Base-by-base conservation (phyloP, 2,888 invertebrate genomes). In the Cheiracanthium punctorium region DNA sequence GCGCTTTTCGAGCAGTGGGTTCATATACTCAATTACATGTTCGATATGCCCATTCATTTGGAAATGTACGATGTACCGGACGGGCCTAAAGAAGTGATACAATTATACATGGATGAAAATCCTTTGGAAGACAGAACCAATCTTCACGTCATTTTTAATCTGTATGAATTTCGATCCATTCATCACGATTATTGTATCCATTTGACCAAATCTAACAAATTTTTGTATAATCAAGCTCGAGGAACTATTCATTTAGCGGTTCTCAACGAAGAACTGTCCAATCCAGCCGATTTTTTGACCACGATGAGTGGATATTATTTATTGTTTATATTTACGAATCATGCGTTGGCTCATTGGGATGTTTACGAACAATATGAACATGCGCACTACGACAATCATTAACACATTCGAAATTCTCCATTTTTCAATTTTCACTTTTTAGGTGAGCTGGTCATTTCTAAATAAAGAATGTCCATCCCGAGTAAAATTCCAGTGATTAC, bases 301-400 rank as follows among this genome's bases (percentile, higher is more conserved):
- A 24, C 64, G 17, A 65, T 72, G 32, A 52, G 52, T 0, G 29
- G n/a, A 0, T 81, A 69, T 74, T 69, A 81, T 52, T 17, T 81
- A 12, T 12, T 75, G 4, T 81, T 74, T n/a, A 1, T 81, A 7
- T 65, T 32, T n/a, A 74, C 74, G 0, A 14, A 32, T 5, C 81
- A 81, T n/a, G 41, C 43, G 8, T 10, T 81, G 69, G 69, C 74
- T 0, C 81, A 81, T 20, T 74, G 41, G 73, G 74, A 81, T 17
- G n/a, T 73, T 0, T 81, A 74, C 52, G 73, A 81, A n/a, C 67
- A 48, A 37, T 74, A 74, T 4, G 24, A 41, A 4, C 74, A 81
- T 28, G 74, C 74, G 17, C 32, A 69, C 33, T 75, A 81, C 33
- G 81, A 81, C 43, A 48, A 67, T 1, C 81, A 81, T 29, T 28